Conservation (phyloP, 2,888 invertebrate species). For the Synanthedon myopaeformis region DNA sequence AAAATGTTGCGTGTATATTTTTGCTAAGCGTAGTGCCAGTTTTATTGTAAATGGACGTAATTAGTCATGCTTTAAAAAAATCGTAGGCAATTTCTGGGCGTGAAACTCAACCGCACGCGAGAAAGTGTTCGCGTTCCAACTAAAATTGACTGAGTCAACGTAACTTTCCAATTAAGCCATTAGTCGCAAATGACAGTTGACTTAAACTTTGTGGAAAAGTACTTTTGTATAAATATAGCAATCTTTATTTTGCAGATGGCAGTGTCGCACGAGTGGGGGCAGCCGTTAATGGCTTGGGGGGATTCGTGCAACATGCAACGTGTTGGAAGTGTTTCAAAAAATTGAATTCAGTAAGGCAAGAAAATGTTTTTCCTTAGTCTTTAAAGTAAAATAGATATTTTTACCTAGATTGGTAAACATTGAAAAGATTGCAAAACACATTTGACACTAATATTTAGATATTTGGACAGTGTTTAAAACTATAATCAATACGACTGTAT, state of each 20-base stretch:
- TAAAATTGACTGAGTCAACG: conserved; percentile 44
- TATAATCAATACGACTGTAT: too few species aligned
- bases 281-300: not conserved
- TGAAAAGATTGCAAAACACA: not conserved
- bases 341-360: not conserved
- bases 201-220: conserved; percentile 32
- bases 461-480: too few species aligned
- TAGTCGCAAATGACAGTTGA: conserved; percentile 37
- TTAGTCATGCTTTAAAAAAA: conserved; percentile 30
- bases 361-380: not conserved
- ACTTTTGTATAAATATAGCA: not conserved
- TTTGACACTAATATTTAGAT: too few species aligned
- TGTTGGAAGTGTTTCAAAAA: not conserved
- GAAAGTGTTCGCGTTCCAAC: conserved; percentile 38
- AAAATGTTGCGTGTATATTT: not conserved
- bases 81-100: conserved; percentile 28
- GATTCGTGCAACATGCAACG: not conserved
- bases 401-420: not conserved
- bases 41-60: conserved; percentile 17
- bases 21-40: not conserved
- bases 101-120: conserved; percentile 44
- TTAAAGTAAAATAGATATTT: not conserved
- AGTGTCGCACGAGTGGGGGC: not conserved
- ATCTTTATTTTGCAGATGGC: not conserved
- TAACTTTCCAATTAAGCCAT: conserved; percentile 64